Evolutionary conservation across 2,888 invertebrate species (phyloP).

Genomic region (Eurytoma adleriae): DNA sequence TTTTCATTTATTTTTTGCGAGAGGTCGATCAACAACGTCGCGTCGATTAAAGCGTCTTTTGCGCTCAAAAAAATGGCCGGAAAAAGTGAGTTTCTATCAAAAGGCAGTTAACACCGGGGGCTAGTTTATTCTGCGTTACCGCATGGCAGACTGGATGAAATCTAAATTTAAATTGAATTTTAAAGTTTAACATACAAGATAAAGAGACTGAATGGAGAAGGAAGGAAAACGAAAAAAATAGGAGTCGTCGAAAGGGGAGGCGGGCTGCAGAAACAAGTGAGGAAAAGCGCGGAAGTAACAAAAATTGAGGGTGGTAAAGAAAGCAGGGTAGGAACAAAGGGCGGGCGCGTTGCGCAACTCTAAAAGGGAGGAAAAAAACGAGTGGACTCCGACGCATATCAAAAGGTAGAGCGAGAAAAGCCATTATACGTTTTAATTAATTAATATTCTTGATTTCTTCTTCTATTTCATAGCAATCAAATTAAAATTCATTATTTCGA

Average conservation of each 20-base stretch:
- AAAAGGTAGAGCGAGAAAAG: background rate
- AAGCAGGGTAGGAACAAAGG: slow-evolving; percentile 22
- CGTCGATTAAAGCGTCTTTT: too few species aligned
- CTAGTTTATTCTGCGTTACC: background rate
- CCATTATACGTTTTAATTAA: slow-evolving; percentile 24
- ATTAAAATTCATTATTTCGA: slow-evolving; percentile 3
- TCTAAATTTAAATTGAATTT: slow-evolving; percentile 49
- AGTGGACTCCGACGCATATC: background rate
- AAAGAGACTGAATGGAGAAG: background rate
- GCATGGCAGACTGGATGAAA: background rate
- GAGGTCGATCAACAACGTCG: background rate
- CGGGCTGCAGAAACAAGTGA: background rate
- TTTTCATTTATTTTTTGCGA: too few species aligned
- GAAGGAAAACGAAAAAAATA: background rate
- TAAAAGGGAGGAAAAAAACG: background rate
- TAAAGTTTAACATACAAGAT: slow-evolving; percentile 20
- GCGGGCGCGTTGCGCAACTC: background rate
- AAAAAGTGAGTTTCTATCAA: background rate
- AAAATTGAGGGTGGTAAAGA: background rate
- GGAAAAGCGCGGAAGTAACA: slow-evolving; percentile 4
- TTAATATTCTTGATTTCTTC: background rate
- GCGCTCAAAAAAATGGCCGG: too few species aligned
- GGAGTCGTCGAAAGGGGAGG: background rate
- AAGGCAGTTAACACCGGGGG: background rate
- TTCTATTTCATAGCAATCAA: background rate